Evolutionary conservation across 2,113 vertebrate species (phyloP).

Genomic region (Scomber japonicus): DNA sequence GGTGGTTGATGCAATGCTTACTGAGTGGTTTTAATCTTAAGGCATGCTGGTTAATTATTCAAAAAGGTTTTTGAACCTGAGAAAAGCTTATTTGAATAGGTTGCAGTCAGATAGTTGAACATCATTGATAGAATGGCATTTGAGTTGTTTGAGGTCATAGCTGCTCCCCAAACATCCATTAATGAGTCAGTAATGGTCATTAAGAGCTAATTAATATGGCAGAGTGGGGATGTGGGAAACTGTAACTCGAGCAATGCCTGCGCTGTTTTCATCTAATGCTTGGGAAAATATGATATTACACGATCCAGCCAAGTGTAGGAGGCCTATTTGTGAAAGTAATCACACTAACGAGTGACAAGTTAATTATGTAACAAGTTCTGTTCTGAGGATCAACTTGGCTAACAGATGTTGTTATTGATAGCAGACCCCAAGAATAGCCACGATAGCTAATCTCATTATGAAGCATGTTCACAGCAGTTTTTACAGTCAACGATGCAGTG

Average conservation of each 20-base stretch:
- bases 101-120: conserved; percentile 94
- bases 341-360: conserved; percentile 87
- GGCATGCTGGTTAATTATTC: conserved; percentile 93
- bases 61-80: conserved; percentile 93
- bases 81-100: conserved; percentile 79
- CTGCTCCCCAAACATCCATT: conserved; percentile 88
- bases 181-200: conserved; percentile 98
- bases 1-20: conserved; percentile 83
- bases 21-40: conserved; percentile 91
- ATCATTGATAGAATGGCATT: conserved; percentile 90
- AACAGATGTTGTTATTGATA: conserved; percentile 77
- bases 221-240: conserved; percentile 89
- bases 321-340: conserved; percentile 59
- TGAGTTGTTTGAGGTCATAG: conserved; percentile 92
- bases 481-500: conserved; percentile 7
- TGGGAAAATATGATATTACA: conserved; percentile 59
- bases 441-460: conserved; percentile 64
- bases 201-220: conserved; percentile 95
- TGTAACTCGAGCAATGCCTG: conserved; percentile 91
- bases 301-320: conserved; percentile 60
- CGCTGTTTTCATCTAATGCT: conserved; percentile 83
- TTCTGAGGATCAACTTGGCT: conserved; percentile 81
- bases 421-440: conserved; percentile 56
- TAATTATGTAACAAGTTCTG: conserved; percentile 93
- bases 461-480: conserved; percentile 48